Evolutionary conservation across 2,113 vertebrate species (phyloP).

Genomic region (Lonchura striata): DNA sequence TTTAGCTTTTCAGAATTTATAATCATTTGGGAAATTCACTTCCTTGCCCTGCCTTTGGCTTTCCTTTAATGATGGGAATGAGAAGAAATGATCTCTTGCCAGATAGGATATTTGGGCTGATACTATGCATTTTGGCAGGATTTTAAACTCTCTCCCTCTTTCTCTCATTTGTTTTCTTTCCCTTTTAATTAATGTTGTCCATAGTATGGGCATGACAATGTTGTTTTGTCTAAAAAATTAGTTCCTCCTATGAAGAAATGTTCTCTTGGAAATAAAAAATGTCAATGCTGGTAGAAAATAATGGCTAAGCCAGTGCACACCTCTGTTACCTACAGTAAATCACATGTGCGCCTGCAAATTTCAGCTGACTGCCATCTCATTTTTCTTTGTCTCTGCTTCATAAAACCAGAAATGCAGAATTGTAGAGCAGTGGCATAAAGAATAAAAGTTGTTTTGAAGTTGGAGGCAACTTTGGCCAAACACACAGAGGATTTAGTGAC

Average conservation of each 20-base stretch:
- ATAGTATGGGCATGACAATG: neutral
- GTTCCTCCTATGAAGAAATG: neutral
- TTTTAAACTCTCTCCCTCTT: neutral
- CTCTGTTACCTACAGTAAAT: neutral
- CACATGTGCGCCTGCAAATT: neutral
- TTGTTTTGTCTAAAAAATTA: neutral
- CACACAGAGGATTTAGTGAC: neutral
- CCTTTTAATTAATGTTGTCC: neutral
- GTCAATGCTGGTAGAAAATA: neutral
- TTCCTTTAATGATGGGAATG: neutral
- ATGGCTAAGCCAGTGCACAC: neutral
- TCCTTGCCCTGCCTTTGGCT: neutral
- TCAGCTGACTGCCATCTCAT: neutral
- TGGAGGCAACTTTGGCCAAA: neutral
- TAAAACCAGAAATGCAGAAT: constrained; percentile 1
- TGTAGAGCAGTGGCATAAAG: neutral
- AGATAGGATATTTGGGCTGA: neutral
- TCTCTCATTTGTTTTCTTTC: neutral
- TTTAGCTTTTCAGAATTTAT: constrained; percentile 49
- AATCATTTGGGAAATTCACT: constrained; percentile 7
- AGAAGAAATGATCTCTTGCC: neutral
- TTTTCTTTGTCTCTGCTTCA: neutral
- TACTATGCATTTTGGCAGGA: neutral
- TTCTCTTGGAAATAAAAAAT: neutral
- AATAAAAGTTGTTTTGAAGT: neutral